Conservation (phyloP, 2,888 invertebrate species). For the Drosophila cognata region DNA sequence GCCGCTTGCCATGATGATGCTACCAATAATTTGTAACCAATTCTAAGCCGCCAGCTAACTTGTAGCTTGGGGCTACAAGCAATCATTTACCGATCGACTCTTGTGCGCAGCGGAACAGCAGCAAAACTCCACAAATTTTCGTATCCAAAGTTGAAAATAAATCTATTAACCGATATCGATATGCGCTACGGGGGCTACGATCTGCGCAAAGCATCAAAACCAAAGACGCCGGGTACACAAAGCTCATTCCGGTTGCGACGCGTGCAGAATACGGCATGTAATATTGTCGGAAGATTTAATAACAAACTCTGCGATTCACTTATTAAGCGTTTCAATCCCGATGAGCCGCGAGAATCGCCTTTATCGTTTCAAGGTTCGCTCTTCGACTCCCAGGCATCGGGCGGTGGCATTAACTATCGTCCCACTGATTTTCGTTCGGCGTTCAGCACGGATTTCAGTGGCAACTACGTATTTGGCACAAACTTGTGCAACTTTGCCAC, state of each 20-base stretch:
- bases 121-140: background rate
- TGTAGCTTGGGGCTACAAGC: background rate
- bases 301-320: constrained; percentile 78
- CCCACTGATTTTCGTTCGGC: constrained; percentile 79
- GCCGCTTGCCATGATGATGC: constrained; percentile 28
- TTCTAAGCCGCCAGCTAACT: constrained; percentile 32
- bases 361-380: constrained; percentile 84
- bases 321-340: constrained; percentile 55
- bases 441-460: constrained; percentile 43
- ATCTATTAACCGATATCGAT: constrained; percentile 30
- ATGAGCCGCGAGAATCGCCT: constrained; percentile 78
- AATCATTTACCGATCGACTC: constrained; percentile 56
- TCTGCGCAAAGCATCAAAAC: constrained; percentile 82
- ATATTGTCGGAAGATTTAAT: constrained; percentile 82
- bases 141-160: background rate
- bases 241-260: constrained; percentile 81
- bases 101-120: constrained; percentile 45
- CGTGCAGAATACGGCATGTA: constrained; percentile 83
- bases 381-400: constrained; percentile 75
- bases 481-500: constrained; percentile 82
- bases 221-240: constrained; percentile 62
- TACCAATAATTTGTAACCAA: constrained; percentile 48
- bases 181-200: constrained; percentile 85
- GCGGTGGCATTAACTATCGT: constrained; percentile 59
- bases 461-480: constrained; percentile 81